Percentiles rank a stretch among this genome's conserved stretches.
Conservation (phyloP, 1,140 invertebrate species). For the Nymphalis io region DNA sequence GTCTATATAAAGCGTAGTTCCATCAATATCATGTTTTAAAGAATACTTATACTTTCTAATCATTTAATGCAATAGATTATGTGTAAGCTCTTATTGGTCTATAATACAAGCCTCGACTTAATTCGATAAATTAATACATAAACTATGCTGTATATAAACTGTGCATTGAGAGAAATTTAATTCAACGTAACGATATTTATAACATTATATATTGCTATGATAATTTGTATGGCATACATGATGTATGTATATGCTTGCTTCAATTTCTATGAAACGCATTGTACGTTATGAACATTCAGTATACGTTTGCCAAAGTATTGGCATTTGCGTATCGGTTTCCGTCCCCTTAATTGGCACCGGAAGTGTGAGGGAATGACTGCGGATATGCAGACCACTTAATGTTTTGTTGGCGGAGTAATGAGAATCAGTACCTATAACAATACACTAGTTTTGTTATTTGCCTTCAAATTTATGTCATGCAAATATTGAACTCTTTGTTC, state of each 20-base stretch:
- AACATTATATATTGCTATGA: no score
- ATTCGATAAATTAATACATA: not conserved
- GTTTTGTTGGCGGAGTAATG: constrained; percentile 10
- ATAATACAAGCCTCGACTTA: constrained; percentile 17
- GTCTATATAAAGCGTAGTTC: no score
- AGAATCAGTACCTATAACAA: constrained; percentile 5
- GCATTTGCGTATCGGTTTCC: constrained; percentile 27
- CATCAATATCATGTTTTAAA: no score
- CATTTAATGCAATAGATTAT: not conserved
- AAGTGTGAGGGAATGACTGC: constrained; percentile 30
- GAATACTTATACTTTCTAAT: not conserved
- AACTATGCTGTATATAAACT: not conserved
- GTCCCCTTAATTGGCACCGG: constrained; percentile 30
- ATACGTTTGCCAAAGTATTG: constrained; percentile 17
- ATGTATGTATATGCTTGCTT: no score
- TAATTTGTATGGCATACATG: no score
- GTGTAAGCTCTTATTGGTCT: constrained; percentile 13
- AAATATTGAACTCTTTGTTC: not conserved
- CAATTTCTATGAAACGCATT: not conserved
- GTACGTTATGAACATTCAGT: constrained; percentile 9
- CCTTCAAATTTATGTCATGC: not conserved
- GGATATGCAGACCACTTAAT: constrained; percentile 15
- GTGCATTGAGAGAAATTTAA: not conserved
- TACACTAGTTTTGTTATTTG: not conserved
- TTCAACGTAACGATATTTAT: not conserved